phyloP scores from a whole-genome alignment of 2,113 vertebrate species.

The Chloroceryle aenea region DNA sequence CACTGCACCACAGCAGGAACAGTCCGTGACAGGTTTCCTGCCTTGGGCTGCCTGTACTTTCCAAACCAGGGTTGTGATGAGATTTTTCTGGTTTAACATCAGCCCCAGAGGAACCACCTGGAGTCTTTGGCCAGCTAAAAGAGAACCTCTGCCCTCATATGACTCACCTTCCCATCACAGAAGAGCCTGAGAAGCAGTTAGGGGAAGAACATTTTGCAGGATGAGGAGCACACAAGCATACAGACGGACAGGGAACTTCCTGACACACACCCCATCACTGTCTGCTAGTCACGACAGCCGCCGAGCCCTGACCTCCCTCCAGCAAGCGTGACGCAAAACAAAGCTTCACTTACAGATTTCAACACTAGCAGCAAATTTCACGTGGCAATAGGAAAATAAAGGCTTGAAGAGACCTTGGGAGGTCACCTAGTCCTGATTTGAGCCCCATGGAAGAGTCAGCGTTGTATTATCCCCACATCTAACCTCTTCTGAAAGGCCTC shows the following conservation, averaged over 20 bases:
- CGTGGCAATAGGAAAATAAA: neutral
- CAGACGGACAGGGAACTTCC: conserved; percentile 21
- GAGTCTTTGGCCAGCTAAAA: neutral
- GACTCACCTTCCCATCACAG: conserved; percentile 4
- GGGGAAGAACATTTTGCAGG: neutral
- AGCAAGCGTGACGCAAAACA: neutral
- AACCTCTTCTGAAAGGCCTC: conserved; percentile 22
- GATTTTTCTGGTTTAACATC: neutral
- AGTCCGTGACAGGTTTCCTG: neutral
- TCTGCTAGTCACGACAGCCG: neutral
- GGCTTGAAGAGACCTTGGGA: neutral
- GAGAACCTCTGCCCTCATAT: neutral
- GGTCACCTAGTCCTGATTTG: conserved; percentile 2
- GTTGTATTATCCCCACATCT: neutral
- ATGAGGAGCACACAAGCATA: neutral
- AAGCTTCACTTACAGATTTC: conserved; percentile 9
- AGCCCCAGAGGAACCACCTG: conserved; percentile 48
- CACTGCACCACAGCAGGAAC: neutral
- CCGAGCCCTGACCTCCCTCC: neutral
- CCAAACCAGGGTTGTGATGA: rapidly evolving
- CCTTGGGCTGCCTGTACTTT: neutral
- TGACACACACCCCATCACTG: neutral
- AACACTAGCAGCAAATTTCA: neutral
- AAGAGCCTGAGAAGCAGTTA: neutral
- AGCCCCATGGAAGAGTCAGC: neutral